phyloP scores from a whole-genome alignment of 2,888 invertebrate genomes.

The Drosophila dives region DNA sequence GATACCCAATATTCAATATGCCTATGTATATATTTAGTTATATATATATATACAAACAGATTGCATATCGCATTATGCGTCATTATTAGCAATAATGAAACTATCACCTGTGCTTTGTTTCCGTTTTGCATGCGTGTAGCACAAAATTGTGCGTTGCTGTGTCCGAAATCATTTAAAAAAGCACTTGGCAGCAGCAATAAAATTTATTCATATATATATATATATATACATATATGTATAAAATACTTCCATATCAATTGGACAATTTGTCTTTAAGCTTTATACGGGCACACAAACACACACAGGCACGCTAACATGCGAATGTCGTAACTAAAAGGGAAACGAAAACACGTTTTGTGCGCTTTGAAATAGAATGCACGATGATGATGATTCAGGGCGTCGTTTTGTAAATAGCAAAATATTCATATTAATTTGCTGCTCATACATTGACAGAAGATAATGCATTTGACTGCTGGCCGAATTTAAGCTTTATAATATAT shows the following conservation, averaged over 20 bases:
- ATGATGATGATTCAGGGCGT: slow-evolving; percentile 57
- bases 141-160: slow-evolving; percentile 24
- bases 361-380: slow-evolving; percentile 49
- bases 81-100: slow-evolving; percentile 42
- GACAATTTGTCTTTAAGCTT: slow-evolving; percentile 43
- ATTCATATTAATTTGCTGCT: slow-evolving; percentile 7
- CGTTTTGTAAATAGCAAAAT: slow-evolving; percentile 12
- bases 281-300: slow-evolving; percentile 20
- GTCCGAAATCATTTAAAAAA: slow-evolving; percentile 25
- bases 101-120: slow-evolving; percentile 70
- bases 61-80: slow-evolving; percentile 69
- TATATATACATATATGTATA: slow-evolving; percentile 14
- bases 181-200: slow-evolving; percentile 44
- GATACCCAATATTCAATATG: slow-evolving; percentile 27
- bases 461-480: background rate
- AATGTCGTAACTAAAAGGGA: slow-evolving; percentile 60
- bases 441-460: slow-evolving; percentile 9
- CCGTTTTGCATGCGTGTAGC: slow-evolving; percentile 52
- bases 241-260: slow-evolving; percentile 42
- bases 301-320: slow-evolving; percentile 48
- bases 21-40: background rate
- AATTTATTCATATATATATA: slow-evolving; percentile 29
- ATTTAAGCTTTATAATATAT: slow-evolving; percentile 27
- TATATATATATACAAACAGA: slow-evolving; percentile 36
- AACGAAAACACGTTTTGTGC: slow-evolving; percentile 81